These are phyloP conservation scores for Neocrepidodera transversa DNA, from an alignment of 2,888 invertebrate genomes.

Conservation along the genomic window DNA sequence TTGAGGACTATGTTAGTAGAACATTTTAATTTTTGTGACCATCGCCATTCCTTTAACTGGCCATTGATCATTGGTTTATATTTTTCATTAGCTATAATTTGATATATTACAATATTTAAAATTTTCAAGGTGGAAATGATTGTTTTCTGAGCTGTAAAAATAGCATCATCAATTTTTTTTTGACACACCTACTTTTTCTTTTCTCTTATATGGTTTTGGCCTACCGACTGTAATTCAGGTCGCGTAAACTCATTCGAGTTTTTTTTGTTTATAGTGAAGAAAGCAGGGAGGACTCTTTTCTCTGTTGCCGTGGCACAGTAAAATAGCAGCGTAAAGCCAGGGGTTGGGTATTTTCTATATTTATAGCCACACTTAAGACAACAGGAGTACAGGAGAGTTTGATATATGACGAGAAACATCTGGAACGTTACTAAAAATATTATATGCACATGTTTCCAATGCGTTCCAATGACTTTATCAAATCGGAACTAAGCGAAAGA, in stretches of 20 bases:
- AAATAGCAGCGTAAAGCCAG: conserved; percentile 10
- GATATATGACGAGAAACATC: conserved; percentile 52
- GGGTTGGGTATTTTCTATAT: conserved; percentile 45
- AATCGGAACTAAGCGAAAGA: too few species aligned
- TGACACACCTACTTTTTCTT: too few species aligned
- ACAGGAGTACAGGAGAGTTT: conserved; percentile 44
- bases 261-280: conserved; percentile 20
- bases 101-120: too few species aligned
- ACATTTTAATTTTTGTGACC: too few species aligned
- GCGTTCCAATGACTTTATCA: conserved; percentile 34
- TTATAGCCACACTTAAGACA: conserved; percentile 54
- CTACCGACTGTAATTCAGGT: conserved; percentile 26
- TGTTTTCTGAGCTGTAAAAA: too few species aligned
- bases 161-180: too few species aligned
- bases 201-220: conserved; percentile 3
- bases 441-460: conserved; percentile 35
- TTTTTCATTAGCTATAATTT: too few species aligned
- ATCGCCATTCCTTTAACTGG: too few species aligned
- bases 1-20: too few species aligned
- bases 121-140: too few species aligned
- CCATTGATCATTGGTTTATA: too few species aligned
- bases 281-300: neutral
- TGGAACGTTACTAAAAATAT: conserved; percentile 52
- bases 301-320: neutral
- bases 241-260: conserved; percentile 28